Percentiles rank a stretch among this genome's conserved stretches.
These are phyloP conservation scores for Knipowitschia caucasica DNA, from an alignment of 2,797 vertebrate species.

Conservation along the genomic window DNA sequence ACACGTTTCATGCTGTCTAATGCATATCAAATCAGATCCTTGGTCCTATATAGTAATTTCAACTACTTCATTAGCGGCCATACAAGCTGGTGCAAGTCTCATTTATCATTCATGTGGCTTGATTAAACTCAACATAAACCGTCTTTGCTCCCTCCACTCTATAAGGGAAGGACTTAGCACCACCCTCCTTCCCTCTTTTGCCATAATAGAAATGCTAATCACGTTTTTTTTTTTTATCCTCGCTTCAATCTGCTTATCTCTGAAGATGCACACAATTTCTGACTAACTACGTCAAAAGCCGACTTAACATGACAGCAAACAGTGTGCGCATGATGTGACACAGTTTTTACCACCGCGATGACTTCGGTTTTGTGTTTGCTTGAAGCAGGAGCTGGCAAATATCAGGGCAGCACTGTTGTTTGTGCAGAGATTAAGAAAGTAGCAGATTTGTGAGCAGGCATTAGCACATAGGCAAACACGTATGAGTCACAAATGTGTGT, in stretches of 20 bases:
- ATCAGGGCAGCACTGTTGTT: constrained; percentile 17
- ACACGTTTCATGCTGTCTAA: not conserved
- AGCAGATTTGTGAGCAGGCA: constrained; percentile 6
- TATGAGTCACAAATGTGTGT: constrained; percentile 6
- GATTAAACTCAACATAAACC: not conserved
- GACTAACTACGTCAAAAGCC: not conserved
- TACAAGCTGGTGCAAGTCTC: not conserved
- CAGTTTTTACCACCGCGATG: not conserved
- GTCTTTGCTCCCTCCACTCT: not conserved
- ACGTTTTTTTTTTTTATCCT: constrained; percentile 12
- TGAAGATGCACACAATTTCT: constrained; percentile 3
- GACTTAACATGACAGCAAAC: constrained; percentile 3
- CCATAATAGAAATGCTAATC: constrained; percentile 5
- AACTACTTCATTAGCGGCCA: not conserved
- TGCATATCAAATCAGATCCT: not conserved
- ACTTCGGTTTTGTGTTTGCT: constrained; percentile 1
- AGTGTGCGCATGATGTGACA: not conserved
- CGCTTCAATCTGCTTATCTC: constrained; percentile 8
- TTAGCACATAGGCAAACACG: not conserved
- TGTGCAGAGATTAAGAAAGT: constrained; percentile 10
- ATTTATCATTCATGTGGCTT: constrained; percentile 3
- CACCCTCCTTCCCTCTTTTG: not conserved
- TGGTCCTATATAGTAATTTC: not conserved
- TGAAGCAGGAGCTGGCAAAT: constrained; percentile 10
- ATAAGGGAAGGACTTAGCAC: not conserved